phyloP scores from a whole-genome alignment of 2,113 vertebrate genomes.

The Oreotragus oreotragus region DNA sequence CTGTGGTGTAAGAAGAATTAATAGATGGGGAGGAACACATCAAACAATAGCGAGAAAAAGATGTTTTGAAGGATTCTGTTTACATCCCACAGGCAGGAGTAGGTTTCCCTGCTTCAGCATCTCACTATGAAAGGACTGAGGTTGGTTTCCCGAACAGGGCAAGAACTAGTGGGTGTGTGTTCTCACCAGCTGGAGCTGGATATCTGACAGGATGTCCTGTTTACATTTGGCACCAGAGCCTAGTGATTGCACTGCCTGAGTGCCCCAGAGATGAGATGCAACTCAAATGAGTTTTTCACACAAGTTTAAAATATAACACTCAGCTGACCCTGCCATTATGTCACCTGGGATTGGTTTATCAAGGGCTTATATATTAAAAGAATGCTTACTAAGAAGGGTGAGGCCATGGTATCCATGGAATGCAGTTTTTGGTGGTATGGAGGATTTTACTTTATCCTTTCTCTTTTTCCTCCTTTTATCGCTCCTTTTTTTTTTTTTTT shows the following conservation, averaged over 20 bases:
- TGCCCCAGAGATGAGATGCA: slow-evolving; percentile 77
- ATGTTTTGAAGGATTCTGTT: slow-evolving; percentile 80
- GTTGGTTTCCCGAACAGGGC: slow-evolving; percentile 79
- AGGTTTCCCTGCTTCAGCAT: slow-evolving; percentile 68
- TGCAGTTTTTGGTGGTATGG: slow-evolving; percentile 45
- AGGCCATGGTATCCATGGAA: slow-evolving; percentile 64
- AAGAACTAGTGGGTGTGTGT: slow-evolving; percentile 78
- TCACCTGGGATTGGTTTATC: slow-evolving; percentile 77
- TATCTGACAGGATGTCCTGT: slow-evolving; percentile 86
- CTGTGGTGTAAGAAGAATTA: slow-evolving; percentile 79
- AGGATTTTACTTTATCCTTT: slow-evolving; percentile 55
- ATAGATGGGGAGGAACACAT: slow-evolving; percentile 65
- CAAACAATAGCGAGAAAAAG: slow-evolving; percentile 76
- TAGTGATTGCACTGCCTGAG: slow-evolving; percentile 76
- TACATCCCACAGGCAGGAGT: slow-evolving; percentile 75
- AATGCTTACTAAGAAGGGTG: slow-evolving; percentile 61
- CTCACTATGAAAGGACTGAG: slow-evolving; percentile 76
- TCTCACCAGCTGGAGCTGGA: slow-evolving; percentile 80
- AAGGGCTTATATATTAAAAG: slow-evolving; percentile 74
- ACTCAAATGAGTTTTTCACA: slow-evolving; percentile 80
- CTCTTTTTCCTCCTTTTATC: neutral
- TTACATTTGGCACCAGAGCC: slow-evolving; percentile 79
- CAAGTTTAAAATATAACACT: slow-evolving; percentile 81
- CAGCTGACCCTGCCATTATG: slow-evolving; percentile 78
- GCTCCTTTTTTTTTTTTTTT: neutral